phyloP scores from a whole-genome alignment of 1,140 invertebrate genomes.

The Trichomalopsis sarcophagae region DNA sequence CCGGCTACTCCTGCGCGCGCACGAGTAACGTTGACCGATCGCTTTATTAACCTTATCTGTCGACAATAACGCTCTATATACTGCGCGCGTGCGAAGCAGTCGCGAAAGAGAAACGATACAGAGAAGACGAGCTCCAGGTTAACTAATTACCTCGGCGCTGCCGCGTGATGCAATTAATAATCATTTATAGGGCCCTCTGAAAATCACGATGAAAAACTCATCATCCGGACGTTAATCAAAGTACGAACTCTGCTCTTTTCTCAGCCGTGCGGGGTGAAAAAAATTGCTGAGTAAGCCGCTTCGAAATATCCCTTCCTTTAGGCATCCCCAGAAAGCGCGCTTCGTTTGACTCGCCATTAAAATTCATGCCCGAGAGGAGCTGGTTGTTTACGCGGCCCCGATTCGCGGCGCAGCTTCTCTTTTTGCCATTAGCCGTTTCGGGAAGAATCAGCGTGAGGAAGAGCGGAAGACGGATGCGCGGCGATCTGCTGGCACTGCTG shows the following conservation, averaged over 20 bases:
- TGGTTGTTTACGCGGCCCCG: constrained; percentile 26
- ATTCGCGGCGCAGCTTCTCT: background rate
- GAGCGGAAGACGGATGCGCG: background rate
- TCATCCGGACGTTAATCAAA: background rate
- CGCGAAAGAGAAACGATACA: background rate
- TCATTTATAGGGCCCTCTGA: background rate
- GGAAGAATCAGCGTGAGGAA: background rate
- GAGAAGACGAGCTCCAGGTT: background rate
- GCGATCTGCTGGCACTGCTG: background rate
- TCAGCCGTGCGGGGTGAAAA: background rate
- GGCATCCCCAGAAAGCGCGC: background rate
- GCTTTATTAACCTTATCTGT: constrained; percentile 65
- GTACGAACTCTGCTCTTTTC: background rate
- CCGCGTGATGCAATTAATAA: background rate
- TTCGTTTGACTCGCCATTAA: constrained; percentile 24
- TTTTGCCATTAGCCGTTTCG: background rate
- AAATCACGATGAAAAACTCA: background rate
- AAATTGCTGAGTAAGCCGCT: background rate
- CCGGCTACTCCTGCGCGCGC: constrained; percentile 14
- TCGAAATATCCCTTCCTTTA: constrained; percentile 12
- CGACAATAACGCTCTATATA: background rate
- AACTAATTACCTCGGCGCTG: constrained; percentile 13
- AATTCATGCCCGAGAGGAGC: background rate
- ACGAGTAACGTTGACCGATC: constrained; percentile 64
- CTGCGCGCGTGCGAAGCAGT: background rate